A percentile compares a stretch with the other conserved stretches of the same genome.
Conservation (phyloP, 2,888 invertebrate species). For the Mythimna impura region DNA sequence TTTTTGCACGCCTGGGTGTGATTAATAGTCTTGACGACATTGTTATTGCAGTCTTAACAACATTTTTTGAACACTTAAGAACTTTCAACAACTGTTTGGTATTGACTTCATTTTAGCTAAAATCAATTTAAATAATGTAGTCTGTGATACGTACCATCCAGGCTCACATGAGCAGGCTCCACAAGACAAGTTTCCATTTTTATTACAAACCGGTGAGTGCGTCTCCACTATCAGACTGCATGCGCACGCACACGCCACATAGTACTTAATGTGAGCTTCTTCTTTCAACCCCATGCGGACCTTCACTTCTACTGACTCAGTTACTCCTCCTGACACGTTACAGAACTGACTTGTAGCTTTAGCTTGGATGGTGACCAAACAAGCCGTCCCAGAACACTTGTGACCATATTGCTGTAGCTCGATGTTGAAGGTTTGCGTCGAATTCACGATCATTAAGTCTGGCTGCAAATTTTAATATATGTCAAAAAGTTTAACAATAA, state of each 20-base stretch:
- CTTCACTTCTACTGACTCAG: constrained; percentile 71
- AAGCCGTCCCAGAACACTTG: constrained; percentile 59
- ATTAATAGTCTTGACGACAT: constrained; percentile 27
- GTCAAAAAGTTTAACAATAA: constrained; percentile 28
- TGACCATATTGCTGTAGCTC: constrained; percentile 50
- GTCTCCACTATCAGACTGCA: constrained; percentile 75
- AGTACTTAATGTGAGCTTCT: constrained; percentile 71
- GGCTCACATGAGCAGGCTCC: constrained; percentile 91
- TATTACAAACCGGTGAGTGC: constrained; percentile 82
- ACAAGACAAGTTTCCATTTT: constrained; percentile 89
- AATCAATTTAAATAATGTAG: background rate
- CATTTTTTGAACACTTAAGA: background rate
- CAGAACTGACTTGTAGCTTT: constrained; percentile 74
- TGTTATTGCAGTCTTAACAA: constrained; percentile 9
- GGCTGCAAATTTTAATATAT: constrained; percentile 44
- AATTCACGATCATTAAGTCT: constrained; percentile 50
- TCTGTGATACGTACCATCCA: constrained; percentile 60
- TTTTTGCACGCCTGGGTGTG: constrained; percentile 11
- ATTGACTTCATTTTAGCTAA: background rate
- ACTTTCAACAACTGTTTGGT: constrained; percentile 1
- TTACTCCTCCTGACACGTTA: constrained; percentile 51
- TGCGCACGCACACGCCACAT: constrained; percentile 81
- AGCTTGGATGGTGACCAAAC: constrained; percentile 66
- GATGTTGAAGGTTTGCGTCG: constrained; percentile 71
- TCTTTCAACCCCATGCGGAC: constrained; percentile 70